Evolutionary conservation across 1,140 invertebrate genomes (phyloP).

Genomic region (Phenacoccus solenopsis): DNA sequence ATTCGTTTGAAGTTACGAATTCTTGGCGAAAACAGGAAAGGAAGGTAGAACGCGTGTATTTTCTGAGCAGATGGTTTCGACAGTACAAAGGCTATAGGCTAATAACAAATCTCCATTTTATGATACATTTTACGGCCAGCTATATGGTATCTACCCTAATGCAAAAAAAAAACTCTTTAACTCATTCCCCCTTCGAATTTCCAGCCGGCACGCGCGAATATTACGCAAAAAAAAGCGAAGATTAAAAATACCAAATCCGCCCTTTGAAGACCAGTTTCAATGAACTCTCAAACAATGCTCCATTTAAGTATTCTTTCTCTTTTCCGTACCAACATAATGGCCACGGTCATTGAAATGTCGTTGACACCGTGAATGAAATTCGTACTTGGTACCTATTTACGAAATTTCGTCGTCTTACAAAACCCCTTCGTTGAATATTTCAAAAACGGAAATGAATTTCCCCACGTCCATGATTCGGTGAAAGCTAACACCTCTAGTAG

Average conservation of each 20-base stretch:
- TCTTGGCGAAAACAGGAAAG: neutral
- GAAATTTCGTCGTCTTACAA: neutral
- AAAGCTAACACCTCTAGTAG: too few relatives aligned
- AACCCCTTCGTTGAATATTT: too few relatives aligned
- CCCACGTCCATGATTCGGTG: too few relatives aligned
- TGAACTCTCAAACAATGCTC: neutral
- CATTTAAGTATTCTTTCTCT: neutral
- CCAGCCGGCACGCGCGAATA: neutral
- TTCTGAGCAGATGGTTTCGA: neutral
- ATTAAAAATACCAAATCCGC: neutral
- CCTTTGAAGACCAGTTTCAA: slow-evolving; percentile 1
- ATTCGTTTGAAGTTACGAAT: neutral
- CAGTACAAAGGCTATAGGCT: neutral
- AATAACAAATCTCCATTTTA: neutral
- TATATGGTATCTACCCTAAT: neutral
- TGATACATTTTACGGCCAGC: slow-evolving; percentile 3
- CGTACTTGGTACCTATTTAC: neutral
- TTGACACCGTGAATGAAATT: neutral
- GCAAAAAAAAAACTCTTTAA: neutral
- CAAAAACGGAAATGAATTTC: too few relatives aligned
- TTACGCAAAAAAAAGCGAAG: neutral
- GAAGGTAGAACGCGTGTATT: neutral
- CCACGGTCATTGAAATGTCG: neutral
- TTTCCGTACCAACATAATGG: neutral
- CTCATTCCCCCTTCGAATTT: neutral